Evolutionary conservation across 2,113 vertebrate genomes (phyloP).

Genomic region (Coryphaenoides rupestris): DNA sequence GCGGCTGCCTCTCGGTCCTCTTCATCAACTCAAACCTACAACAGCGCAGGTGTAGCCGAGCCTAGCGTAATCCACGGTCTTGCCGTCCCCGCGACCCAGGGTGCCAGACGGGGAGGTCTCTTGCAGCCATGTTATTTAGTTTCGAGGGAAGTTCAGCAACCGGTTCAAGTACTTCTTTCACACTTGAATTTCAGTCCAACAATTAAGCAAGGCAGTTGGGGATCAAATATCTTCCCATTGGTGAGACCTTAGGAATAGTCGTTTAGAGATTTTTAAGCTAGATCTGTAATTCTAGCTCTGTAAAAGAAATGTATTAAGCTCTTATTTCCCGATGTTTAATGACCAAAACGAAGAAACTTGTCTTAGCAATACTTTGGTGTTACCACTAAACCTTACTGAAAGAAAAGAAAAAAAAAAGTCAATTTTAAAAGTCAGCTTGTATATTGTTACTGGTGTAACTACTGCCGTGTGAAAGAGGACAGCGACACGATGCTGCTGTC

Average conservation of each 20-base stretch:
- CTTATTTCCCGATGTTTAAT: background rate
- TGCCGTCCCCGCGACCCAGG: conserved; percentile 4
- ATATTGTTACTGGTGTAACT: conserved; percentile 16
- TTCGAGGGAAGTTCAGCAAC: too few relatives aligned
- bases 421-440: background rate
- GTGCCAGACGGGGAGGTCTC: background rate
- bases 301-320: background rate
- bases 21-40: background rate
- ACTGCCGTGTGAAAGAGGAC: conserved; percentile 3
- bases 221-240: too few relatives aligned
- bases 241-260: too few relatives aligned
- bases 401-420: background rate
- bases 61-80: background rate
- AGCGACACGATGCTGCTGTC: conserved; percentile 24
- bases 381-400: background rate
- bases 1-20: conserved; percentile 23
- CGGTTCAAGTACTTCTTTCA: too few relatives aligned
- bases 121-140: conserved; percentile 19
- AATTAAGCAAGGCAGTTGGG: too few relatives aligned
- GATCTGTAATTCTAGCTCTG: too few relatives aligned
- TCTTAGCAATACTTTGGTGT: background rate
- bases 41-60: conserved; percentile 18
- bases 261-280: too few relatives aligned
- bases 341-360: background rate
- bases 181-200: too few relatives aligned